Percentiles rank a stretch among this genome's conserved stretches.
Conservation (phyloP, 2,888 invertebrate genomes). For the Ctena decussata region DNA sequence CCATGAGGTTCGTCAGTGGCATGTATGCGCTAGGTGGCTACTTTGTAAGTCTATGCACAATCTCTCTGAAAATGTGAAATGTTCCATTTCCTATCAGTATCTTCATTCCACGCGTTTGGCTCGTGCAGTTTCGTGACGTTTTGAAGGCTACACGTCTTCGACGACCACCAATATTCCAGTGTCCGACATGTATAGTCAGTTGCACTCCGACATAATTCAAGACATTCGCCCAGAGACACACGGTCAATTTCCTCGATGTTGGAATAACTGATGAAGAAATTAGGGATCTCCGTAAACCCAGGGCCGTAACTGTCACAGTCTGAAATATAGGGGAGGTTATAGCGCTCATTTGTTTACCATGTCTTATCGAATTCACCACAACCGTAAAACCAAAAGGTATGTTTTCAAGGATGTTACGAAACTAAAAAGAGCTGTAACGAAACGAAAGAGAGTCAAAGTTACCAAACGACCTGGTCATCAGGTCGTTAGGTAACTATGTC, state of each 20-base stretch:
- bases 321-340: too few relatives aligned
- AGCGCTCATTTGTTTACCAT: too few relatives aligned
- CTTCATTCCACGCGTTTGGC: slow-evolving; percentile 34
- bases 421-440: too few relatives aligned
- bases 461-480: too few relatives aligned
- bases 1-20: too few relatives aligned
- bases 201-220: slow-evolving; percentile 15
- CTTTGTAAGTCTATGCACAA: slow-evolving; percentile 30
- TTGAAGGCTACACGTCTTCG: slow-evolving; percentile 28
- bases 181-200: slow-evolving; percentile 35
- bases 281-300: slow-evolving; percentile 31
- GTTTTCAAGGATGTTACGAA: too few relatives aligned
- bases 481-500: too few relatives aligned
- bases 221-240: slow-evolving; percentile 28
- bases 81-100: background rate
- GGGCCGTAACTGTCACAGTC: slow-evolving; percentile 40
- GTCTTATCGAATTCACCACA: too few relatives aligned
- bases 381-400: too few relatives aligned
- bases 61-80: slow-evolving; percentile 58
- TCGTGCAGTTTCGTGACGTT: slow-evolving; percentile 36
- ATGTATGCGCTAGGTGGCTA: too few relatives aligned
- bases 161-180: slow-evolving; percentile 35
- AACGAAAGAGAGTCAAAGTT: too few relatives aligned
- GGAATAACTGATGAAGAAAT: slow-evolving; percentile 34
- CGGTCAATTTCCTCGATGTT: slow-evolving; percentile 16